Base-by-base conservation (phyloP, 2,888 invertebrate genomes). In the Bembecia ichneumoniformis region DNA sequence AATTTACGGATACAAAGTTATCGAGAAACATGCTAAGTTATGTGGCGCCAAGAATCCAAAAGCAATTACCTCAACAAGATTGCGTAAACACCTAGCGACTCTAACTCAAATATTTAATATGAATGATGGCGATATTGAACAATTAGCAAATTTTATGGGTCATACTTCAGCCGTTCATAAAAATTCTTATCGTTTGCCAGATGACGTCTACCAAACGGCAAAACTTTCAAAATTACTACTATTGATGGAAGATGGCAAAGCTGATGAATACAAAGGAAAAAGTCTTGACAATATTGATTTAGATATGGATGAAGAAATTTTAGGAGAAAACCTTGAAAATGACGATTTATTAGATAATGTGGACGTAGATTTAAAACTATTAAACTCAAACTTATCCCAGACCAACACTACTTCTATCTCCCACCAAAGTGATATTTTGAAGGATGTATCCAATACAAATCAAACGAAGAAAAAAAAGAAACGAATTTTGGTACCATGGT, bases 51-150 rank as follows among this genome's bases (percentile, higher is more conserved):
- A 50, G 40, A 50, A 52, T 43, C 46, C 43, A 16, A 14, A 50
- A 46, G 52, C 48, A 10, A 51, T 50, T 15, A 44, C 52, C 4
- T 50, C 50, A 4, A 52, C 52, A n/a, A 52, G 35, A 34, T 40
- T 52, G 5, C 28, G 50, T 17, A 52, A 52, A 45, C 50, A 52
- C 45, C 50, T 50, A 34, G 52, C 52, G 7, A 52, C 49, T 10
- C 28, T 52, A 10, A 47, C 49, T 1, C 49, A 52, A 28, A 13
- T 52, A 1, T 52, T 50, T 16, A 46, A 10, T 43, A 50, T 47
- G 47, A 13, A 16, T 20, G 49, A 52, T 10, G 44, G 3, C 15
- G 51, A 51, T 11, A 9, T 51, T 3, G 51, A 51, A 35, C 51
- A 51, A 35, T 35, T 51, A 34, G 48, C 51, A 13, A 51, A 14